Evolutionary conservation across 2,888 invertebrate genomes (phyloP).

Genomic region (Melanchra persicariae): DNA sequence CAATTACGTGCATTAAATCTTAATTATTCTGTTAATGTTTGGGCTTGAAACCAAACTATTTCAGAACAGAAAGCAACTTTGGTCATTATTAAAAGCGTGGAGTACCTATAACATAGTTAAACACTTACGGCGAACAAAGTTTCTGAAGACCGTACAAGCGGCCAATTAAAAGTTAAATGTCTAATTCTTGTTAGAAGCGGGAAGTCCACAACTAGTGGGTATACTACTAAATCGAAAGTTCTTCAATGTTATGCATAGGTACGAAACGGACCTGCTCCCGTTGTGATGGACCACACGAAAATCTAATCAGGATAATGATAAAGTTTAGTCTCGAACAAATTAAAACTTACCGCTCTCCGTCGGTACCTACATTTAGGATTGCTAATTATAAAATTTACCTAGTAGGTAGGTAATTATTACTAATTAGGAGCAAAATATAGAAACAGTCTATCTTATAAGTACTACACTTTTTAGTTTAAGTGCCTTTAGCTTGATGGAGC

Average conservation of each 20-base stretch:
- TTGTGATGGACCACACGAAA: conserved; percentile 62
- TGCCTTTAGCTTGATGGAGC: background rate
- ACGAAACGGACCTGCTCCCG: conserved; percentile 69
- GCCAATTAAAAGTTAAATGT: conserved; percentile 91
- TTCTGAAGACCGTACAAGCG: conserved; percentile 89
- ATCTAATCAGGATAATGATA: conserved; percentile 62
- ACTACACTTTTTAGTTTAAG: background rate
- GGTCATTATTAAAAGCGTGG: conserved; percentile 77
- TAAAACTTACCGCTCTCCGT: conserved; percentile 45
- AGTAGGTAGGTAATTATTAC: background rate
- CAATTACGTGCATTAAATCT: conserved; percentile 10
- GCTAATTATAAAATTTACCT: conserved; percentile 24
- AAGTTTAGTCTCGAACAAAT: conserved; percentile 62
- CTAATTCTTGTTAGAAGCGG: conserved; percentile 89
- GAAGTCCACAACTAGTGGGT: conserved; percentile 85
- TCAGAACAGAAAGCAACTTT: conserved; percentile 68
- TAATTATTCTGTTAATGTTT: conserved; percentile 46
- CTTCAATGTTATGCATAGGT: conserved; percentile 76
- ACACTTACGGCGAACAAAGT: conserved; percentile 87
- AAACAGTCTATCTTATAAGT: background rate
- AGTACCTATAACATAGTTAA: conserved; percentile 85
- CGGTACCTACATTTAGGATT: conserved; percentile 8
- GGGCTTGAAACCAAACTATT: conserved; percentile 55
- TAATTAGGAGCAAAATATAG: background rate
- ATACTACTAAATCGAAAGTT: conserved; percentile 82